A percentile compares a stretch with the other conserved stretches of the same genome.
Evolutionary conservation across 1,140 invertebrate genomes (phyloP).

Genomic region (Drosophila paulistorum): DNA sequence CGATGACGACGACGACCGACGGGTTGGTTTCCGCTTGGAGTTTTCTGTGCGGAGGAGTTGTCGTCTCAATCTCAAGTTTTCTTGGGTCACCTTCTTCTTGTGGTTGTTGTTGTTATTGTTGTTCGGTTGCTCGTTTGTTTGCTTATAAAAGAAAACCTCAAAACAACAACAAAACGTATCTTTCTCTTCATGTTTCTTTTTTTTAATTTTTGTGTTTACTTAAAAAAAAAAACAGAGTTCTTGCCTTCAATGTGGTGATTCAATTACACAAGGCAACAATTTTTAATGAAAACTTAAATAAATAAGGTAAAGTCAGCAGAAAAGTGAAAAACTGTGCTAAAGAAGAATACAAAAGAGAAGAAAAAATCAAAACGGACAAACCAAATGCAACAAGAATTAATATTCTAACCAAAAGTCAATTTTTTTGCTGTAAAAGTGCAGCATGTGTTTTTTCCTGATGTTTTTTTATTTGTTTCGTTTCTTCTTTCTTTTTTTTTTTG

Average conservation of each 20-base stretch:
- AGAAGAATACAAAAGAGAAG: background rate
- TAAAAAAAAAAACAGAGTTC: conserved; percentile 39
- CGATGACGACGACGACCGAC: background rate
- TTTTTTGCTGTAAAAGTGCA: conserved; percentile 14
- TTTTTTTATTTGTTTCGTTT: background rate
- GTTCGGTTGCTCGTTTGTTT: conserved; percentile 13
- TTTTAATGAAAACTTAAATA: conserved; percentile 33
- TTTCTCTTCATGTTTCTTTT: background rate
- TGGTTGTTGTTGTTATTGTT: conserved; percentile 11
- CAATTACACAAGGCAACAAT: conserved; percentile 49
- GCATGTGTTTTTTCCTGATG: conserved; percentile 48
- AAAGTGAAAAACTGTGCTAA: conserved; percentile 46
- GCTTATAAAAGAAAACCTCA: conserved; percentile 49
- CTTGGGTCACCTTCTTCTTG: conserved; percentile 57
- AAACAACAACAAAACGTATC: conserved; percentile 55
- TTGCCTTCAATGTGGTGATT: conserved; percentile 71
- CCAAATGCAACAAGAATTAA: conserved; percentile 19
- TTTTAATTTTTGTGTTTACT: conserved; percentile 64
- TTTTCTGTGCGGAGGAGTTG: conserved; percentile 50
- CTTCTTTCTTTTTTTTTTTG: background rate
- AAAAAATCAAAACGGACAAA: background rate
- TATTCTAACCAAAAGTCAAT: background rate
- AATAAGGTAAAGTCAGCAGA: conserved; percentile 57
- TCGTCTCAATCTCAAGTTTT: conserved; percentile 48
- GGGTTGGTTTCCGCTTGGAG: conserved; percentile 21